Conservation (phyloP, 2,888 invertebrate species). For the Meta bourneti region DNA sequence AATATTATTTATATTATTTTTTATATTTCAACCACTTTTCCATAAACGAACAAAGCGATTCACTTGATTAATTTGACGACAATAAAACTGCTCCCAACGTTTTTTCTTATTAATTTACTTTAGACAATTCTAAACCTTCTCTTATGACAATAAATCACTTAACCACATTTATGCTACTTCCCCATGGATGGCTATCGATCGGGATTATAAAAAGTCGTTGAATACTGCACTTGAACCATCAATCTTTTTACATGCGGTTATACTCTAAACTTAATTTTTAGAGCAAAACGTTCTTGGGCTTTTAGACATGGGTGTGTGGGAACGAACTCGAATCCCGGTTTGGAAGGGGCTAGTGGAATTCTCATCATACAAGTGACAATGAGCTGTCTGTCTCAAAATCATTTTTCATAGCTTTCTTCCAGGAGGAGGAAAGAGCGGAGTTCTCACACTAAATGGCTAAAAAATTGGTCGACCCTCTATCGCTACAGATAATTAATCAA, state of each 20-base stretch:
- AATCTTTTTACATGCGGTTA: not conserved
- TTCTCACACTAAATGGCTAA: conserved; percentile 39
- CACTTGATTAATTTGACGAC: too few species aligned
- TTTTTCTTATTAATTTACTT: too few species aligned
- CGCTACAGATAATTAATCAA: conserved; percentile 39
- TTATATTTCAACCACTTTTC: too few species aligned
- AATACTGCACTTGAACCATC: not conserved
- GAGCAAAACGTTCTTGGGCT: not conserved
- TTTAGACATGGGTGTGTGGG: not conserved
- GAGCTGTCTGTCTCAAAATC: conserved; percentile 6
- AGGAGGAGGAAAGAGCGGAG: not conserved
- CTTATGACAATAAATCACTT: not conserved
- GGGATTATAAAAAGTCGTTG: not conserved
- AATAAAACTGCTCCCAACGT: too few species aligned
- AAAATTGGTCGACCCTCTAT: not conserved
- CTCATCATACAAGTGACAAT: conserved; percentile 12
- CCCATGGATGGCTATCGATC: not conserved
- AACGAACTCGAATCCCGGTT: not conserved
- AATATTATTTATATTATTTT: too few species aligned
- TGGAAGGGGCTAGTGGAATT: not conserved
- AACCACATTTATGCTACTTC: not conserved
- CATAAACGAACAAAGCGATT: too few species aligned
- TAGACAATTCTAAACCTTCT: too few species aligned
- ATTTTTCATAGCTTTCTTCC: conserved; percentile 20
- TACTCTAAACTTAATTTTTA: too few species aligned